Evolutionary conservation across 2,113 vertebrate species (phyloP).

Genomic region (Hyla sarda): DNA sequence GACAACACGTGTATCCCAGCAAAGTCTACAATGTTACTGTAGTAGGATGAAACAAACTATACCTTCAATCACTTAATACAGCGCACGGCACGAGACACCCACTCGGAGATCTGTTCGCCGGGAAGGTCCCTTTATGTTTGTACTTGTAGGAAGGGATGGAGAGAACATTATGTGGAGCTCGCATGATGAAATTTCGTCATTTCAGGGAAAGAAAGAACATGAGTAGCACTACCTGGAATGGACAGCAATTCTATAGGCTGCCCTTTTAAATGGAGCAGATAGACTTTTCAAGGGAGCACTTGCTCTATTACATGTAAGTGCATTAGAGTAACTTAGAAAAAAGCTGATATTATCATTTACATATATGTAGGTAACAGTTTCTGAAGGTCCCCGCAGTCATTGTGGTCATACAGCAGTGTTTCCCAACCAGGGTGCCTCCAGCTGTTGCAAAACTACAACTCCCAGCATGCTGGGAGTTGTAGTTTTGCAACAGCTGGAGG

Average conservation of each 20-base stretch:
- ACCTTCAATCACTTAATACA: slow-evolving; percentile 18
- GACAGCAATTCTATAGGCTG: not conserved
- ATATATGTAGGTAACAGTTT: too few species aligned
- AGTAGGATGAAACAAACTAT: not conserved
- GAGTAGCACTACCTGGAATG: not conserved
- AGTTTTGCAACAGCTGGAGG: too few species aligned
- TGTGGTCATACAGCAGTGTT: too few species aligned
- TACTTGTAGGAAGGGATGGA: not conserved
- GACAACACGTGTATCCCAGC: not conserved
- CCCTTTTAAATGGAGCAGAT: not conserved
- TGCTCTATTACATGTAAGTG: not conserved
- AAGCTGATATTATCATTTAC: not conserved
- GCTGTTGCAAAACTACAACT: too few species aligned
- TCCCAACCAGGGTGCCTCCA: too few species aligned
- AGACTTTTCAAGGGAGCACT: not conserved
- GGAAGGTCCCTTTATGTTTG: slow-evolving; percentile 8
- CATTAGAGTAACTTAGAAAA: not conserved
- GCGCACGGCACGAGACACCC: not conserved
- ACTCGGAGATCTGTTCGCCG: not conserved
- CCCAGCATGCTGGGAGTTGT: too few species aligned
- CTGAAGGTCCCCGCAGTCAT: too few species aligned
- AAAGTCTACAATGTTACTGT: not conserved
- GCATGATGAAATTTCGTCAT: not conserved
- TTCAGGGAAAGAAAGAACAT: not conserved
- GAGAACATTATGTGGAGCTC: not conserved